Evolutionary conservation across 1,140 invertebrate genomes (phyloP).

Genomic region (Drosophila prosaltans): DNA sequence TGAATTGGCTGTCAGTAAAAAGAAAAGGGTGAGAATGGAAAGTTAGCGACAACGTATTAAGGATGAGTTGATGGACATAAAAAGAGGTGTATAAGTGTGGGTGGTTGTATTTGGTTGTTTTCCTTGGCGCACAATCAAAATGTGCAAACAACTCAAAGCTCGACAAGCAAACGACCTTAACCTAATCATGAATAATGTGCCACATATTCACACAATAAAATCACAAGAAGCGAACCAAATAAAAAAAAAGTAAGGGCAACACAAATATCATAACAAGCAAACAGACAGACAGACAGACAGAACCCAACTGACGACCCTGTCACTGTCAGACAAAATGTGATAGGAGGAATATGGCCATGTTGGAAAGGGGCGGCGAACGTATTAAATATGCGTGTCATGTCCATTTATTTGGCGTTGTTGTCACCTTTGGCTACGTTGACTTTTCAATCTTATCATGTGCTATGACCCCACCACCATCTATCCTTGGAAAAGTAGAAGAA

Average conservation of each 20-base stretch:
- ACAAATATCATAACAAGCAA: slow-evolving; percentile 72
- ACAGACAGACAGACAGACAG: slow-evolving; percentile 13
- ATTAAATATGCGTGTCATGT: slow-evolving; percentile 79
- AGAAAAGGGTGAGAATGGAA: background rate
- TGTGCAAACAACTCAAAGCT: slow-evolving; percentile 54
- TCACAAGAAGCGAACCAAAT: slow-evolving; percentile 57
- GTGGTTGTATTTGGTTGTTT: background rate
- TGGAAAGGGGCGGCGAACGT: slow-evolving; percentile 18
- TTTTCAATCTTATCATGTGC: slow-evolving; percentile 55
- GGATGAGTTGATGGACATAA: background rate
- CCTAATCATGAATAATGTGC: slow-evolving; percentile 77
- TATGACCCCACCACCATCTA: background rate
- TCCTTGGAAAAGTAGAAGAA: background rate
- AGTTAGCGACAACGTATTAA: background rate
- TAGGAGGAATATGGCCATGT: background rate
- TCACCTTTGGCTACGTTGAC: slow-evolving; percentile 65
- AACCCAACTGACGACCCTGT: slow-evolving; percentile 23
- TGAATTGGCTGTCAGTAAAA: background rate
- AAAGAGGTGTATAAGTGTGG: no score
- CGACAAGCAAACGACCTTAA: slow-evolving; percentile 59
- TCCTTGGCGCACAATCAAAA: slow-evolving; percentile 53
- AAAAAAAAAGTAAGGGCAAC: slow-evolving; percentile 58
- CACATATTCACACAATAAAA: slow-evolving; percentile 77
- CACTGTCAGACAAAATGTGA: slow-evolving; percentile 44
- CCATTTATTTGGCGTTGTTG: slow-evolving; percentile 66